These are phyloP conservation scores for Zingel zingel DNA, from an alignment of 2,113 vertebrate genomes.

Conservation along the genomic window DNA sequence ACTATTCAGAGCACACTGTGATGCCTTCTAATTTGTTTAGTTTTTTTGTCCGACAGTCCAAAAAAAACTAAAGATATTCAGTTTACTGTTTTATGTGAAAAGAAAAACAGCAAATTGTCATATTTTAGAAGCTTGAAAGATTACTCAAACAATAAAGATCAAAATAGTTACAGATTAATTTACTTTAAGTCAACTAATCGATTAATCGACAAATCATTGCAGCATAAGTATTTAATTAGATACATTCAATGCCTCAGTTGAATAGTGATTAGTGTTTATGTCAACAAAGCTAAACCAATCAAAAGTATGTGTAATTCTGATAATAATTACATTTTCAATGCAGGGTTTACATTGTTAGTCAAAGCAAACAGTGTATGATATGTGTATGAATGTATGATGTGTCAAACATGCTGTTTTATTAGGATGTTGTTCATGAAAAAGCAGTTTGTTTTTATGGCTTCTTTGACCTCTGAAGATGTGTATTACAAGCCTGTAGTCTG, in stretches of 20 bases:
- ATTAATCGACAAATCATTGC: neutral
- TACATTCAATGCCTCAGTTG: neutral
- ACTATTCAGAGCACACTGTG: neutral
- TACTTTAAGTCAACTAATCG: neutral
- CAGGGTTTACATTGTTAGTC: neutral
- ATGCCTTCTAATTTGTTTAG: neutral
- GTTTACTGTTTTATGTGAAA: neutral
- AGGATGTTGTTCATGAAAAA: conserved; percentile 21
- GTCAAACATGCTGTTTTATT: conserved; percentile 21
- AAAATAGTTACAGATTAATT: neutral
- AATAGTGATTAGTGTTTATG: neutral
- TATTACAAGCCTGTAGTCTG: conserved; percentile 30
- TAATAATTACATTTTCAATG: neutral
- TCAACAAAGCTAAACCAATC: neutral
- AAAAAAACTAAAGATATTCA: neutral
- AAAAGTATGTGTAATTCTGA: neutral
- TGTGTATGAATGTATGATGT: neutral
- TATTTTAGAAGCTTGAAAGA: neutral
- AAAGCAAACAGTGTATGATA: neutral
- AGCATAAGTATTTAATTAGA: neutral
- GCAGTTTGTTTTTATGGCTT: conserved; percentile 23
- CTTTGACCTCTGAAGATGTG: conserved; percentile 52
- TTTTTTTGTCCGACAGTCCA: neutral
- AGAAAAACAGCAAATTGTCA: neutral
- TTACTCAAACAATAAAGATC: too few species aligned